phyloP scores from a whole-genome alignment of 2,888 invertebrate genomes.

The Digitonthophagus gazella region DNA sequence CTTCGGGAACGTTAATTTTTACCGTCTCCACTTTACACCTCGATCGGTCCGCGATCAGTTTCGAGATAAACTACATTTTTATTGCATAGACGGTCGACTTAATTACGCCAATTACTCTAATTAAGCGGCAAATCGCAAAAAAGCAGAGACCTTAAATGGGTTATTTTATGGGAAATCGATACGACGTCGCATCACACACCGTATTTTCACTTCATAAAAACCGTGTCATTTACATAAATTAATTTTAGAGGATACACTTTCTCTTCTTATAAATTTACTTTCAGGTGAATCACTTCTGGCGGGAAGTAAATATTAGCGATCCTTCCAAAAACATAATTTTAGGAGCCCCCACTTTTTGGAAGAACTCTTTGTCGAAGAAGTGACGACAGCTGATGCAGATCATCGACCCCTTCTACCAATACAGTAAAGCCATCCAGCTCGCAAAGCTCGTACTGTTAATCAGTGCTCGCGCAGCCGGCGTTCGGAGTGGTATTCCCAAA shows the following conservation, averaged over 20 bases:
- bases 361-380: background rate
- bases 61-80: background rate
- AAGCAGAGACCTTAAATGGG: background rate
- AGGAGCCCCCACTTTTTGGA: background rate
- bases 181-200: background rate
- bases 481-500: background rate
- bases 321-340: no score
- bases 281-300: no score
- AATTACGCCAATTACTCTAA: background rate
- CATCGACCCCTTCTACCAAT: slow-evolving; percentile 36
- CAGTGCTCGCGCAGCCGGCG: slow-evolving; percentile 27
- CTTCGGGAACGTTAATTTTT: background rate
- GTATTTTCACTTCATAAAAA: no score
- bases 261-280: no score
- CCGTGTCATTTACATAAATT: background rate
- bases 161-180: background rate
- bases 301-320: no score
- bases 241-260: background rate
- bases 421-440: slow-evolving; percentile 2
- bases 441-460: slow-evolving; percentile 23
- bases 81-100: background rate
- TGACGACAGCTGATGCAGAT: slow-evolving; percentile 37
- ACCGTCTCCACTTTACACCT: background rate
- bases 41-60: background rate
- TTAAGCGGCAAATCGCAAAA: background rate